Percentiles rank a stretch among this genome's conserved stretches.
Conservation (phyloP, 1,140 invertebrate genomes). For the Drosophila tsacasi region DNA sequence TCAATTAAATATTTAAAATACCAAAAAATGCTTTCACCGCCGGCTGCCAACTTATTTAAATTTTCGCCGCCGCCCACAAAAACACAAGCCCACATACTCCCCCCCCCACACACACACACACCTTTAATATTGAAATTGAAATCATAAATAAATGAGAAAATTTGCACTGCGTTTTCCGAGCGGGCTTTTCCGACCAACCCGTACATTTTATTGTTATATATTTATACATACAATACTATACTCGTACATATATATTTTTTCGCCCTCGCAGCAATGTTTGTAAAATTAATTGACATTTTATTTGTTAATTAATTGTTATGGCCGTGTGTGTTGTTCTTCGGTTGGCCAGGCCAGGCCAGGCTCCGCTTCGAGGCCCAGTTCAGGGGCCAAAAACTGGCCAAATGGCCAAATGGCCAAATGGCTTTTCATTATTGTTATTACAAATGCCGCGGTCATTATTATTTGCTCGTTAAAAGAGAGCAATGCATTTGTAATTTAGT, state of each 20-base stretch:
- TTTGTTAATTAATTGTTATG: conserved; percentile 84
- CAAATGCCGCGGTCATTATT: conserved; percentile 81
- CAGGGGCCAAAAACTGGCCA: conserved; percentile 35
- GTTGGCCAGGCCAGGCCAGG: conserved; percentile 26
- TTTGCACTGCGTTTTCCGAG: conserved; percentile 39
- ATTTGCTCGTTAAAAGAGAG: conserved; percentile 75
- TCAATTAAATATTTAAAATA: conserved; percentile 84
- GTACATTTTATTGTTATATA: conserved; percentile 79
- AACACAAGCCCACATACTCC: background rate
- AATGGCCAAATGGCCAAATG: conserved; percentile 73
- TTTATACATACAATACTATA: conserved; percentile 39
- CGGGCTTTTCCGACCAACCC: background rate
- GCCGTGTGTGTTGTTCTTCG: conserved; percentile 45
- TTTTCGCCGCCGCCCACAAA: conserved; percentile 18
- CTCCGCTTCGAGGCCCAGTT: conserved; percentile 30
- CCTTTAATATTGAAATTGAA: conserved; percentile 83
- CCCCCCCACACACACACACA: conserved; percentile 19
- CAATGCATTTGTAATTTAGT: conserved; percentile 84
- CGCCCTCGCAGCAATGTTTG: conserved; percentile 63
- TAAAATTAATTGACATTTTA: conserved; percentile 84
- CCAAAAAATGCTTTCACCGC: conserved; percentile 83
- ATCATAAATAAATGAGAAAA: conserved; percentile 84
- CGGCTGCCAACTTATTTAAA: conserved; percentile 63
- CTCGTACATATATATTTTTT: conserved; percentile 15
- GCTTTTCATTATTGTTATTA: conserved; percentile 84